Evolutionary conservation across 2,888 invertebrate species (phyloP), one percentile per base, ranked within the genome.

Genomic region (Sympetrum striolatum): DNA sequence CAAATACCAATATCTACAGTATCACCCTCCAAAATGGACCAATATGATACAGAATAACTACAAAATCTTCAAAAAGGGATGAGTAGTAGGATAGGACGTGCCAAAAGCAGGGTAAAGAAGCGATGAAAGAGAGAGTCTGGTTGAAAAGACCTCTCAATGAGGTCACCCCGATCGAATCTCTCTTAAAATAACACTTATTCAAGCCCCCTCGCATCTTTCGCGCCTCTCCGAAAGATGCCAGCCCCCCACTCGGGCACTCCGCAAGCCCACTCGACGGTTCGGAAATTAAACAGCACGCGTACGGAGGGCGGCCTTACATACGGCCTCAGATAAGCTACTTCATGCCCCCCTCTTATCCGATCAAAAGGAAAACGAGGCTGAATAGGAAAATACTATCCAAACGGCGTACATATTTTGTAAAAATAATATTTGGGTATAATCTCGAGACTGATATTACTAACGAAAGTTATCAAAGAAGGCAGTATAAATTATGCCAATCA

Each of bases 161-260:
- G 82, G 82, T 82, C 82, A 82, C 82, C 25, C 81, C 31, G 82
- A 82, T 82, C 82, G 82, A 82, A 82, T n/a, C 64, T 64, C 82
- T 82, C 82, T 82, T 82, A 82, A 82, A 82, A 82, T 82, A 82
- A 82, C 82, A 82, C 82, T 82, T 58, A 82, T 82, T 82, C 82
- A 48, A 58, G 15, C 82, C 82, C 82, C 58, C 18, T 81, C 81
- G 44, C 82, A 58, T 82, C 82, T 82, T 80, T 39, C 80, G 18
- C 80, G 39, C 82, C 58, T 58, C 53, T 82, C 18, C 80, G 12
- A 39, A 80, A 73, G 73, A 73, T 73, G 73, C 73, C 73, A 31
- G 12, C 73, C 44, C 39, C 39, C 44, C 81, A 4, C 15, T n/a
- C 22, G n/a, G 3, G 64, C 64, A n/a, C 64, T 64, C n/a, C 64